phyloP scores from a whole-genome alignment of 2,113 vertebrate genomes.

The Bubo bubo region DNA sequence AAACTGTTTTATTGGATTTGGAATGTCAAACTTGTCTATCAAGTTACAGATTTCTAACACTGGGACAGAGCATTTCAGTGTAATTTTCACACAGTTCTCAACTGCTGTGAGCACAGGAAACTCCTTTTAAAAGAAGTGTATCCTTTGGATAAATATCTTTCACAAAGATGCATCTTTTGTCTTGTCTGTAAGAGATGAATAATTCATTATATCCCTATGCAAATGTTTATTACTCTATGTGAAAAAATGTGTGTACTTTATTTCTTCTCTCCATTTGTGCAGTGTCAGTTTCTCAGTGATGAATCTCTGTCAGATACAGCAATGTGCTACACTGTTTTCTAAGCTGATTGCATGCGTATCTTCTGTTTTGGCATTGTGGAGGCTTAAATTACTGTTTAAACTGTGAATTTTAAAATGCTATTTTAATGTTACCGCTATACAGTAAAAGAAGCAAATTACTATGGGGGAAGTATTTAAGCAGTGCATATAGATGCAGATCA shows the following conservation, averaged over 20 bases:
- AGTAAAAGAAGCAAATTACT: neutral
- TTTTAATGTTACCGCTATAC: neutral
- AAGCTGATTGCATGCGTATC: neutral
- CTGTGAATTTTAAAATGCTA: neutral
- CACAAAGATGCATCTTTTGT: neutral
- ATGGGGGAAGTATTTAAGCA: neutral
- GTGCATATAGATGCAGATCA: neutral
- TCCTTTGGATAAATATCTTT: neutral
- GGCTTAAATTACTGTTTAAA: slow-evolving; percentile 25
- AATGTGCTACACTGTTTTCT: neutral
- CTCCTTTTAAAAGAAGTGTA: neutral
- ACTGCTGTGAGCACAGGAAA: neutral
- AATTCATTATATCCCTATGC: neutral
- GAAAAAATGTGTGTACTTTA: neutral
- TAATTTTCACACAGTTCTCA: neutral
- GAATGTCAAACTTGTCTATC: neutral
- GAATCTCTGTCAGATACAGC: slow-evolving; percentile 2
- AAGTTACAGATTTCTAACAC: neutral
- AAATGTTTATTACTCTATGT: neutral
- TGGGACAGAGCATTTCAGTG: neutral
- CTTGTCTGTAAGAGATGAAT: neutral
- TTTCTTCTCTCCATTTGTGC: neutral
- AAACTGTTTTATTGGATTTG: neutral
- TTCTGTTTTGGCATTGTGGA: slow-evolving; percentile 17
- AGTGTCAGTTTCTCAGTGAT: neutral